phyloP scores from a whole-genome alignment of 23 tunicate genomes.

The Ascidia mentula region DNA sequence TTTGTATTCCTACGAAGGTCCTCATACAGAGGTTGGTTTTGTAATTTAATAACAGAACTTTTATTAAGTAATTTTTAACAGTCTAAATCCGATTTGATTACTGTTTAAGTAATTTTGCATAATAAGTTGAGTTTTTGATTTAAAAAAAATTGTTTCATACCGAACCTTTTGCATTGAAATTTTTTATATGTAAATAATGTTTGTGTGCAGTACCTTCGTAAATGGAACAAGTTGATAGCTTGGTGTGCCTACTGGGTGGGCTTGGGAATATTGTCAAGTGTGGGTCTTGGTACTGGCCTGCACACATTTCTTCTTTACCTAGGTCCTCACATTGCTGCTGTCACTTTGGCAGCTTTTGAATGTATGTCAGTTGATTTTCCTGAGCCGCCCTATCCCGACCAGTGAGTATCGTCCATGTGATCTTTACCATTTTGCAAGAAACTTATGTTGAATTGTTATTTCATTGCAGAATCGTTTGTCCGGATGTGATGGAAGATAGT shows the following conservation, averaged over 20 bases:
- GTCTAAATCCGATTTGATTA: no score
- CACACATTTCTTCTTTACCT: conserved; percentile 94
- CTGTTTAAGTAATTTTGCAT: no score
- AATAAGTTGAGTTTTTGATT: no score
- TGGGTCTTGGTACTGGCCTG: conserved; percentile 95
- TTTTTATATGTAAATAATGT: not conserved
- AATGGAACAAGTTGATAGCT: conserved; percentile 44
- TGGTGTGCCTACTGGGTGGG: conserved; percentile 95
- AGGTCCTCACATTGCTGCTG: conserved; percentile 96
- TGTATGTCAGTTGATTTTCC: conserved; percentile 93
- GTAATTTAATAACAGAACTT: no score
- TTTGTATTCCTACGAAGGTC: conserved; percentile 67
- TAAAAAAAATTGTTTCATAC: no score
- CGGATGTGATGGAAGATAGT: conserved; percentile 40
- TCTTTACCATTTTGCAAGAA: no score
- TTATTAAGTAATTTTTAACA: no score
- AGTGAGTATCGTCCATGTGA: conserved; percentile 62
- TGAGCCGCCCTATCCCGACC: conserved; percentile 91
- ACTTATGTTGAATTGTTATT: no score
- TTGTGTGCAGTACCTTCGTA: conserved; percentile 50
- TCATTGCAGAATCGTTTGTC: conserved; percentile 68
- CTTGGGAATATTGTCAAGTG: conserved; percentile 85
- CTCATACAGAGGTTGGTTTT: conserved; percentile 61
- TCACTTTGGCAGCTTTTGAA: conserved; percentile 94
- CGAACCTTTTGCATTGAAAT: no score